Base-by-base conservation (phyloP, 2,888 invertebrate genomes). In the Agrypnus murinus region DNA sequence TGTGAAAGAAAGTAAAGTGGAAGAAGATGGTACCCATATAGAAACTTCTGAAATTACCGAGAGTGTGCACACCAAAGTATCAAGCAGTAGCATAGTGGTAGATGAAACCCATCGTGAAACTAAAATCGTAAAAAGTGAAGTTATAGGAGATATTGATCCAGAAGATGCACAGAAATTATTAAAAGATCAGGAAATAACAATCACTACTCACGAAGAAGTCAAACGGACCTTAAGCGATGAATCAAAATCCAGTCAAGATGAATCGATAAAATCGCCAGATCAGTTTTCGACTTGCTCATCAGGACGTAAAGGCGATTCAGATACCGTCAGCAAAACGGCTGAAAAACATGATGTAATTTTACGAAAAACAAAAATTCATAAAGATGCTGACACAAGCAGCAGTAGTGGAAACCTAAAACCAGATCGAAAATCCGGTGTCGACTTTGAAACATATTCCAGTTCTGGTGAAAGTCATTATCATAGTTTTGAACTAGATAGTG, bases 401-500 rank as follows among this genome's bases (percentile, higher is more conserved):
- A 81, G 82, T 64, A 83, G 83, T 58, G 80, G 82, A 10, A 80
- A 81, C 46, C 77, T 86, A 2, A 86, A 84, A 43, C 86, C 85
- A 1, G 93, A 93, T 75, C 88, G 94, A 58, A 90, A 92, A 80
- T 94, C 95, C 0, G 92, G 92, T 38, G 90, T 93, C 19, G 95
- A 95, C 78, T 88, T 92, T 19, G 95, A 96, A 83, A 88, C 91
- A 2, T 93, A 93, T 85, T 95, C 95, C 0, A 95, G 95, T 85
- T 95, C 95, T 10, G 95, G 95, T 12, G 95, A 95, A 79, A 95
- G 95, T 81, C 93, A 94, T 77, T 95, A 95, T 81, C 95, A 95
- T 74, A 96, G 96, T 73, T 95, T 95, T 81, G 95, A 95, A 81
- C 92, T 93, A 80, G 92, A 92, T 69, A 90, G 91, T 75, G 87